Evolutionary conservation across 2,113 vertebrate genomes (phyloP).

Genomic region (Phylloscopus trochiloides): DNA sequence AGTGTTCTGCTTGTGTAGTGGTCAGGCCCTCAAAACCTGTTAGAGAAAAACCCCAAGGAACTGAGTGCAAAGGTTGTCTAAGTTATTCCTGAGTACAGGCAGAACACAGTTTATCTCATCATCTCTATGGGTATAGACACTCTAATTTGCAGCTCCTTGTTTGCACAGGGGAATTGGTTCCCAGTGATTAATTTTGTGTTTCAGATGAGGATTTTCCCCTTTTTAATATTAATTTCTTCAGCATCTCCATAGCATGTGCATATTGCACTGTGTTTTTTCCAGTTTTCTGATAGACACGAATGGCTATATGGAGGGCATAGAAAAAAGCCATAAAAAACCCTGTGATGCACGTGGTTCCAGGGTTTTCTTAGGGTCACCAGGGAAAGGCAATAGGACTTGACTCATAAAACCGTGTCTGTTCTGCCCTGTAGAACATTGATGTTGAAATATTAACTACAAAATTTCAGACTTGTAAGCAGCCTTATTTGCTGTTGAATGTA

Average conservation of each 20-base stretch:
- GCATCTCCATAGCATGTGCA: not conserved
- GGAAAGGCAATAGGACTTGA: not conserved
- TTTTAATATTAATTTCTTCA: not conserved
- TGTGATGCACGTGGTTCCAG: accelerated
- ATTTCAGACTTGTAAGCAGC: not conserved
- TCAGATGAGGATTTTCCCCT: not conserved
- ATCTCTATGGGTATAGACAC: not conserved
- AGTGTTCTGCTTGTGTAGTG: accelerated
- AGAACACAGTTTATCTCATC: constrained; percentile 7
- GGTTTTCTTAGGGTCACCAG: not conserved
- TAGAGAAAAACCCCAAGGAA: not conserved
- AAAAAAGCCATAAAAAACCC: not conserved
- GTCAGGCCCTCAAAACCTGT: not conserved
- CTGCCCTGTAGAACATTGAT: not conserved
- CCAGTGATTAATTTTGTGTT: constrained; percentile 16
- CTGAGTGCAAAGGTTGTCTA: not conserved
- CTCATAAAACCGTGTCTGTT: not conserved
- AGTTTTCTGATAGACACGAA: not conserved
- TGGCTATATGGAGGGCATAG: not conserved
- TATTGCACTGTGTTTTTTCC: not conserved
- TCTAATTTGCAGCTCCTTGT: not conserved
- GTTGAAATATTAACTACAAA: not conserved
- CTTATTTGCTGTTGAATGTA: not conserved
- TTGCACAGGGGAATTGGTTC: not conserved
- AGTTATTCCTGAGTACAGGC: not conserved